A percentile compares a stretch with the other conserved stretches of the same genome.
Conservation (phyloP, 2,888 invertebrate genomes). For the Eilema depressum region DNA sequence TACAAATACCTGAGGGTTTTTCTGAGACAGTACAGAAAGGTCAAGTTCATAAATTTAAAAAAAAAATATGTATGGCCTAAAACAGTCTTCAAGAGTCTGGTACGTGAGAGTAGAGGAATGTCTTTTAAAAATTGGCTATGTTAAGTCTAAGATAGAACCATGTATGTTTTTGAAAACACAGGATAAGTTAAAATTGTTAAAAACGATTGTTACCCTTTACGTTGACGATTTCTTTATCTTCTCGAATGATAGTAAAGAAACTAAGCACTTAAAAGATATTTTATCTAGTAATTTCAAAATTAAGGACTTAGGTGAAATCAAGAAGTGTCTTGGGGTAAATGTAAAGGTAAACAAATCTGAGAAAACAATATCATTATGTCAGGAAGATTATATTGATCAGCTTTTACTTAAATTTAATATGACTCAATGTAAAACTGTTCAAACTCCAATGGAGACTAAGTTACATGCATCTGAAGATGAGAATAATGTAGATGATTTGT, state of each 20-base stretch:
- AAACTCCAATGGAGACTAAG: neutral
- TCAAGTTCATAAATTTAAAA: slow-evolving; percentile 8
- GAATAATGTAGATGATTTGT: no score
- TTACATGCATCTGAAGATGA: neutral
- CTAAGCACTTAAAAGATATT: neutral
- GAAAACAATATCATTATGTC: neutral
- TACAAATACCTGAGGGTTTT: neutral
- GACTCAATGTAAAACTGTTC: no score
- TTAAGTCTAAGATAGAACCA: slow-evolving; percentile 6
- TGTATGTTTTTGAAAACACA: neutral
- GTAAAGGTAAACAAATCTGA: no score
- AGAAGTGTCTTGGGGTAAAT: no score
- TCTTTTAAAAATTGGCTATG: neutral
- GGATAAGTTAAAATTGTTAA: neutral
- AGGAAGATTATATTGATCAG: neutral
- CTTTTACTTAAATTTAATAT: neutral
- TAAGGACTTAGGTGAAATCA: slow-evolving; percentile 5
- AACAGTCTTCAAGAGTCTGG: slow-evolving; percentile 10
- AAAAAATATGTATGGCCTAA: neutral
- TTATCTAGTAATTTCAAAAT: neutral
- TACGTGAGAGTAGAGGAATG: neutral
- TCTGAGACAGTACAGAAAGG: neutral
- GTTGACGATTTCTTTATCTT: slow-evolving; percentile 12
- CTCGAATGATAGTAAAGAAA: neutral
- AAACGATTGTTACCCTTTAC: neutral